phyloP scores from a whole-genome alignment of 1,140 invertebrate genomes.

The Palaemon carinicauda region DNA sequence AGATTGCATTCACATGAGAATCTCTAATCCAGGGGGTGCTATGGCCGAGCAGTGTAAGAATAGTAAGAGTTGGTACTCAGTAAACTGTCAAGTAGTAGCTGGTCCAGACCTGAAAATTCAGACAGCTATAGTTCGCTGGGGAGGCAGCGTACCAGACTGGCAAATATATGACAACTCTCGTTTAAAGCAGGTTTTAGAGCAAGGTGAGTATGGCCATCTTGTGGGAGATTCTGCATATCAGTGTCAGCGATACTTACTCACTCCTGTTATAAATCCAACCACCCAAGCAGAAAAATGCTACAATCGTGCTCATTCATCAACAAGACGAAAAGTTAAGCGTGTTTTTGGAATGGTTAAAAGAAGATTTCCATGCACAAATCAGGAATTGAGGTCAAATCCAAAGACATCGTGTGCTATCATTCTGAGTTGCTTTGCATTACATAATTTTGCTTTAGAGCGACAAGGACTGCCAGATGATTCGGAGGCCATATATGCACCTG shows the following conservation, averaged over 20 bases:
- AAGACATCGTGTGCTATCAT: constrained; percentile 46
- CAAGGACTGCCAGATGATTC: constrained; percentile 21
- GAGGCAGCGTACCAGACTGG: constrained; percentile 34
- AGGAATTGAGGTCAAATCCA: constrained; percentile 39
- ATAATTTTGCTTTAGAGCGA: constrained; percentile 36
- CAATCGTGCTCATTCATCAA: constrained; percentile 33
- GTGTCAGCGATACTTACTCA: constrained; percentile 38
- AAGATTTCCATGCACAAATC: constrained; percentile 31
- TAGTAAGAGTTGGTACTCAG: constrained; percentile 30
- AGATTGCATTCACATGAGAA: constrained; percentile 43
- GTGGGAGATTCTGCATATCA: constrained; percentile 42
- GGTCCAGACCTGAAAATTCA: constrained; percentile 33
- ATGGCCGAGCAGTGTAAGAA: constrained; percentile 48
- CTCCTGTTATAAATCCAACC: constrained; percentile 18
- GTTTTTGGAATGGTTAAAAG: constrained; percentile 23
- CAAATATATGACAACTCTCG: constrained; percentile 41
- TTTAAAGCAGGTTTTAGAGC: constrained; percentile 25
- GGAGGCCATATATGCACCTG: constrained; percentile 9
- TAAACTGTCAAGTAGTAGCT: constrained; percentile 40
- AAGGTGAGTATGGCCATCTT: constrained; percentile 46
- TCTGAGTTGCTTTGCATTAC: constrained; percentile 36
- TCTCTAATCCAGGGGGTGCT: constrained; percentile 39
- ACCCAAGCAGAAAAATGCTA: constrained; percentile 36
- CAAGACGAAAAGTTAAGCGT: not conserved
- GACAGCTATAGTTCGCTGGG: constrained; percentile 33